Evolutionary conservation across 2,113 vertebrate genomes (phyloP).

Genomic region (Parus major): DNA sequence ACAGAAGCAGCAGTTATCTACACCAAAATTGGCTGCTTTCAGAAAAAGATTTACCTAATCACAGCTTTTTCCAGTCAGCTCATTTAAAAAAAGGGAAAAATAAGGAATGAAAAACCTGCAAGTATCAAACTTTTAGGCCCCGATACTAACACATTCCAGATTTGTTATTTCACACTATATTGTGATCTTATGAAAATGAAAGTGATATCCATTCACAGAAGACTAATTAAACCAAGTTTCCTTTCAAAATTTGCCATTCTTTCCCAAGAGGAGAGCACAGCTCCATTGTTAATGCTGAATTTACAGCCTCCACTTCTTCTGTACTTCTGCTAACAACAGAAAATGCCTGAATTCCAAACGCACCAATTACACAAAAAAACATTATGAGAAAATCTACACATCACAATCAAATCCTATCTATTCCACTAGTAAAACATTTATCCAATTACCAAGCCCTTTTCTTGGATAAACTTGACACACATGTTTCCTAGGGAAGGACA

Average conservation of each 20-base stretch:
- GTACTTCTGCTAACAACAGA: not conserved
- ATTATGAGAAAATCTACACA: not conserved
- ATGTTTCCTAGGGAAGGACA: not conserved
- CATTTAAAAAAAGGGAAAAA: not conserved
- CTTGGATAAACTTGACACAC: constrained; percentile 18
- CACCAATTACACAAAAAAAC: not conserved
- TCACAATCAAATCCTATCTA: constrained; percentile 1
- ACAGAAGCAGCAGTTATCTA: not conserved
- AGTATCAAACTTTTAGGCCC: not conserved
- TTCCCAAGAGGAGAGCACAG: constrained; percentile 62
- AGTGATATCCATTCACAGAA: not conserved
- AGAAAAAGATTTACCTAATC: not conserved
- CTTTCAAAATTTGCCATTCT: constrained; percentile 59
- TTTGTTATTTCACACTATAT: not conserved
- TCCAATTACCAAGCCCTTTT: not conserved
- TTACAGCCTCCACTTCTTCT: constrained; percentile 15
- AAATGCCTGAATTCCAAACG: not conserved
- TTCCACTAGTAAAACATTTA: not conserved
- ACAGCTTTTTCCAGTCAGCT: not conserved
- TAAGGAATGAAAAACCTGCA: not conserved
- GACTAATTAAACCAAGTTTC: constrained; percentile 15
- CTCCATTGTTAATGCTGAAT: not conserved
- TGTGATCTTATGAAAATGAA: not conserved
- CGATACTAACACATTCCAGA: not conserved
- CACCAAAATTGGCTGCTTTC: not conserved